These are phyloP conservation scores for Andrena dorsata DNA, from an alignment of 2,888 invertebrate genomes.

Conservation along the genomic window DNA sequence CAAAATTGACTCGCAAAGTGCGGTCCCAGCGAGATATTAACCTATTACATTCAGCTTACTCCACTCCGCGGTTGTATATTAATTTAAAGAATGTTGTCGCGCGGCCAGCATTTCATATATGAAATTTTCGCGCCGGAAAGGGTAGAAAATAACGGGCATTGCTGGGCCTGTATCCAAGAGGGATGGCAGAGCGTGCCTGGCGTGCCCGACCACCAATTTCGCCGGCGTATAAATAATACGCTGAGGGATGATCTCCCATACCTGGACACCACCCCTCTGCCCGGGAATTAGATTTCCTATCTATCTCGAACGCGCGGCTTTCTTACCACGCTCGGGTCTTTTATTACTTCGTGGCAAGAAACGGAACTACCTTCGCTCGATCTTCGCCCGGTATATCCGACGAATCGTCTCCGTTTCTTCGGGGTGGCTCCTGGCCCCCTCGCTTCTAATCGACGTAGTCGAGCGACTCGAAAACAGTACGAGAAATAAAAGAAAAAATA, in stretches of 20 bases:
- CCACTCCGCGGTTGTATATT: slow-evolving; percentile 32
- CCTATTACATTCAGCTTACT: slow-evolving; percentile 12
- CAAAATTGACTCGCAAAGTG: slow-evolving; percentile 31
- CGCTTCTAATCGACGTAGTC: too few relatives aligned
- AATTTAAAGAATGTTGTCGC: slow-evolving; percentile 56
- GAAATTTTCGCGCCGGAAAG: slow-evolving; percentile 76
- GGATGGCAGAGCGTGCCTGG: slow-evolving; percentile 80
- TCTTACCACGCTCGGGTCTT: slow-evolving; percentile 39
- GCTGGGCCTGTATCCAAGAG: slow-evolving; percentile 61
- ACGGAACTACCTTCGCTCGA: slow-evolving; percentile 55
- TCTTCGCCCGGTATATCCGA: slow-evolving; percentile 66
- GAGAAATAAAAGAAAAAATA: background rate
- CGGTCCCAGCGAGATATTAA: slow-evolving; percentile 30
- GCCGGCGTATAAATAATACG: slow-evolving; percentile 83
- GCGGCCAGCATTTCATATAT: slow-evolving; percentile 55
- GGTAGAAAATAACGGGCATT: slow-evolving; percentile 74
- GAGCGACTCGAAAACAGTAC: background rate
- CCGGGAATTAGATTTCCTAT: slow-evolving; percentile 85
- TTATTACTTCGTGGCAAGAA: slow-evolving; percentile 68
- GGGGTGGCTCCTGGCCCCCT: background rate
- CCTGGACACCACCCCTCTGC: slow-evolving; percentile 73
- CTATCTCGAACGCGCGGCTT: slow-evolving; percentile 79
- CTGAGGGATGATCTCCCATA: slow-evolving; percentile 79
- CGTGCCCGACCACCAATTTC: slow-evolving; percentile 83
- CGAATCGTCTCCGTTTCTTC: slow-evolving; percentile 42